Evolutionary conservation across 2,797 vertebrate genomes (phyloP), one percentile per base, ranked within the genome.

Genomic region (Halcyon smyrnensis): DNA sequence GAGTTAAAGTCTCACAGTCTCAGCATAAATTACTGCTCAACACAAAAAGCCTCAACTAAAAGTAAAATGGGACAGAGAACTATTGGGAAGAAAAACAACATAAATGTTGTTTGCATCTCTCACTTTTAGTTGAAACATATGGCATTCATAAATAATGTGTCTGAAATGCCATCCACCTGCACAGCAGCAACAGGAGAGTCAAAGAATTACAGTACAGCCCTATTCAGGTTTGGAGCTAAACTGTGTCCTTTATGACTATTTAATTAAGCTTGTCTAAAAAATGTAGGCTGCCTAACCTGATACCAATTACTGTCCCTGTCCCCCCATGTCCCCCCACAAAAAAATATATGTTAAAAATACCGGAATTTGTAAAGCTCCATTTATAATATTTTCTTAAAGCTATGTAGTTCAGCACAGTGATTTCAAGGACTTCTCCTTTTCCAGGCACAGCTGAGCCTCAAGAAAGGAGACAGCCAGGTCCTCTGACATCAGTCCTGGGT

Each of bases 81-180:
- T 24, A 1, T 0, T 5, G 13, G 12, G 32, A n/a, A 80, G 32
- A 39, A 63, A 77, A 85, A 15, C 8, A 12, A 2, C 7, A 9
- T 34, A 25, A 41, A 11, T 13, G 18, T 8, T 60, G 5, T 60
- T 71, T 59, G 16, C 17, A 5, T 20, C 23, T 15, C 69, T 75
- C 23, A 1, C 25, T 62, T 57, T 12, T 41, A 24, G 25, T 11
- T 25, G 4, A 3, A 6, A 32, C 1, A 0, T 5, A 20, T 32
- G 37, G 20, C n/a, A 7, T 8, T 45, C 53, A 8, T 25, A n/a
- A 32, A 9, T 10, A 56, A 7, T 1, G 36, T 9, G 9, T 6
- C 27, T 24, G 21, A 67, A 12, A 9, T 18, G 18, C 39, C 8
- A 13, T 2, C 12, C 10, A 36, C 7, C 8, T 2, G 12, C 56